Conservation (phyloP, 2,888 invertebrate genomes). For the Endotricha flammealis region DNA sequence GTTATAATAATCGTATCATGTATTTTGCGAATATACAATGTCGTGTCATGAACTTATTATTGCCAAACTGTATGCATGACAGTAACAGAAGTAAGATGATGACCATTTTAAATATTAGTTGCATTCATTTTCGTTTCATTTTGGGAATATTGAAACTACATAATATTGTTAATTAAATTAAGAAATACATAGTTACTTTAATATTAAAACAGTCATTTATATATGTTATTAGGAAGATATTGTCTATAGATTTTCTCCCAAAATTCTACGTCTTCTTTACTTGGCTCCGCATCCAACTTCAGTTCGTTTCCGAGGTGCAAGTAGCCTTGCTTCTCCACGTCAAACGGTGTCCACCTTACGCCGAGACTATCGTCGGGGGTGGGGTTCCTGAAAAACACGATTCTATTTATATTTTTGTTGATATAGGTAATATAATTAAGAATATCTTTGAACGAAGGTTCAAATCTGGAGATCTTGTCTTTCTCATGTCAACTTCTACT, state of each 20-base stretch:
- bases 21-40: too few relatives aligned
- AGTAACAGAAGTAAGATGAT: too few relatives aligned
- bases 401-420: neutral
- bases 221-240: neutral
- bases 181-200: too few relatives aligned
- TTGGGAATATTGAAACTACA: too few relatives aligned
- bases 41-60: too few relatives aligned
- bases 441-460: neutral
- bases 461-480: too few relatives aligned
- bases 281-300: neutral
- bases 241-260: constrained; percentile 5
- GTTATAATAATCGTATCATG: too few relatives aligned
- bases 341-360: constrained; percentile 23
- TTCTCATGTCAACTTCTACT: too few relatives aligned
- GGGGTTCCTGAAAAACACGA: constrained; percentile 23
- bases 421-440: neutral
- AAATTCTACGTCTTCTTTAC: constrained; percentile 4
- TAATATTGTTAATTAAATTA: too few relatives aligned
- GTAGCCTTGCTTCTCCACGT: constrained; percentile 16
- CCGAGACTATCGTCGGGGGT: constrained; percentile 24
- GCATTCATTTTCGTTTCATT: too few relatives aligned
- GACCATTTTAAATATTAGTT: too few relatives aligned
- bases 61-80: too few relatives aligned
- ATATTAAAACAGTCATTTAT: neutral
- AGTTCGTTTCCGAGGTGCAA: constrained; percentile 6